Conservation (phyloP, 2,113 vertebrate genomes). For the Echinops telfairi region DNA sequence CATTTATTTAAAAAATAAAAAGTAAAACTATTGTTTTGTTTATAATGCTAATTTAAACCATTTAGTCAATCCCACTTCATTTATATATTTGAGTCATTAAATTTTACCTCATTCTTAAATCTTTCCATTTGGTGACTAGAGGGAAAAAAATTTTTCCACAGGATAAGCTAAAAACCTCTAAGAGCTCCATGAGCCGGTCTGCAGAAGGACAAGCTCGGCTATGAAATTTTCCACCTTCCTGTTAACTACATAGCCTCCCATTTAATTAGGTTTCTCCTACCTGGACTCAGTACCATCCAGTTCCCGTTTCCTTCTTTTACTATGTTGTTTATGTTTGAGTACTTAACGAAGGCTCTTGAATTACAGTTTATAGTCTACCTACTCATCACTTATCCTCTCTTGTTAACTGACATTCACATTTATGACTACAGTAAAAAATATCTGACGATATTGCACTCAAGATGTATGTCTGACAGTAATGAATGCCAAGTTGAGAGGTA, state of each 20-base stretch:
- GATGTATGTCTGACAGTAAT: no score
- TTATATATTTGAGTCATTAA: neutral
- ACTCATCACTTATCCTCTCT: no score
- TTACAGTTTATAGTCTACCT: no score
- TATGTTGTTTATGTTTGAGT: no score
- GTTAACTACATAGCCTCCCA: neutral
- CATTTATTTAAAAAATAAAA: neutral
- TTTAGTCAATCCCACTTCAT: neutral
- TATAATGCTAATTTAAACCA: neutral
- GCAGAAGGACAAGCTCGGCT: neutral
- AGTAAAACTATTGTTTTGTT: neutral
- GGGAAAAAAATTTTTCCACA: neutral
- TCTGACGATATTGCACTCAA: no score
- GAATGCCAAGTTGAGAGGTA: no score
- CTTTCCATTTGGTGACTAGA: slow-evolving; percentile 2
- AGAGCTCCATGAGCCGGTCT: neutral
- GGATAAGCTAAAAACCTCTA: neutral
- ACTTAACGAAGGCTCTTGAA: no score
- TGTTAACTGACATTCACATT: no score
- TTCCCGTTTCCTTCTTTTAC: no score
- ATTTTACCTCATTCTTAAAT: slow-evolving; percentile 31
- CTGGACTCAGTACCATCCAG: no score
- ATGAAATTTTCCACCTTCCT: neutral
- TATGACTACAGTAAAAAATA: no score
- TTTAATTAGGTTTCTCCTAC: neutral